A percentile compares a stretch with the other conserved stretches of the same genome.
phyloP scores from a whole-genome alignment of 2,888 invertebrate species.

The Tipula confusa region DNA sequence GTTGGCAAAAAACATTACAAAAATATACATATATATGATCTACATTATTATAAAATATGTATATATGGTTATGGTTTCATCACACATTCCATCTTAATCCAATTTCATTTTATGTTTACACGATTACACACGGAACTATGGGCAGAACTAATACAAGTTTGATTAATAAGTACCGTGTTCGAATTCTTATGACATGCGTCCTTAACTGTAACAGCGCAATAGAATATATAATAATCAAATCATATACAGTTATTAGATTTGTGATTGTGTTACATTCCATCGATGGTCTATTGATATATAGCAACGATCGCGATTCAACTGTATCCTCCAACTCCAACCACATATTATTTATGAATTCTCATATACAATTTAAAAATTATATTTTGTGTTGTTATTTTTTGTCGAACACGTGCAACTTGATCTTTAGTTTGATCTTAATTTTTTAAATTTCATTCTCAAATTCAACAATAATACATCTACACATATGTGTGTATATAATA shows the following conservation, averaged over 20 bases:
- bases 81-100: neutral
- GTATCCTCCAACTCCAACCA: conserved; percentile 5
- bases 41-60: neutral
- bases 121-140: no score
- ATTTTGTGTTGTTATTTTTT: conserved; percentile 4
- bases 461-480: neutral
- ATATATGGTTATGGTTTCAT: neutral
- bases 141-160: no score
- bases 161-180: no score
- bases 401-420: conserved; percentile 20
- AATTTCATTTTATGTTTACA: neutral
- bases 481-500: neutral
- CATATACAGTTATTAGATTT: neutral
- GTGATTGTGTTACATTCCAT: neutral
- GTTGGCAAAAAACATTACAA: neutral
- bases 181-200: no score
- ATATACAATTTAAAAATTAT: neutral
- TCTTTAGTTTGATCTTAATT: conserved; percentile 25
- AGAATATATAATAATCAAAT: neutral
- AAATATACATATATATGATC: no score
- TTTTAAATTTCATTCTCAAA: conserved; percentile 21
- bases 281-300: neutral
- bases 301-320: neutral
- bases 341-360: neutral
- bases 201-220: no score